Conservation (phyloP, 1,140 invertebrate genomes). For the Conus ventricosus region DNA sequence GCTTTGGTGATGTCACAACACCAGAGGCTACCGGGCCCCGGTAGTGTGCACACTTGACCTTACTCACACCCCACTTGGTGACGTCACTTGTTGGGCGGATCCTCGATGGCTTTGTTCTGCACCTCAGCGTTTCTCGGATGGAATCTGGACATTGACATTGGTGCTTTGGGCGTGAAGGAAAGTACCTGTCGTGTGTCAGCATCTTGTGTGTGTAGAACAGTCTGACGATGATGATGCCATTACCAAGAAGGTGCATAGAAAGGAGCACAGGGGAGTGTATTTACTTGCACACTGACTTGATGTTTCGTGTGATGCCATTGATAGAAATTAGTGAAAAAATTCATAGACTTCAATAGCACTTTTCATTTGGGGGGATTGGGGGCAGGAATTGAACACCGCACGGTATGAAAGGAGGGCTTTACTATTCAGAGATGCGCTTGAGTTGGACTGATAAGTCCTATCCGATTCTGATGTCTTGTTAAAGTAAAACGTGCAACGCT, state of each 20-base stretch:
- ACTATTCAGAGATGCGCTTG: background rate
- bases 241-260: background rate
- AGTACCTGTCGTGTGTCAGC: background rate
- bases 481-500: background rate
- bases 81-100: background rate
- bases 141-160: background rate
- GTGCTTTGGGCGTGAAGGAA: background rate
- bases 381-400: background rate
- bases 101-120: background rate
- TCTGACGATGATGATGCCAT: background rate
- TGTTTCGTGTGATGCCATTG: slow-evolving; percentile 6
- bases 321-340: background rate
- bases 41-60: background rate
- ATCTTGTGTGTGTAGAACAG: background rate
- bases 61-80: background rate
- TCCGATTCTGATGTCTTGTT: background rate
- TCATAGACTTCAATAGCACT: background rate
- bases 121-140: background rate
- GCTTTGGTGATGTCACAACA: background rate
- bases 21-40: background rate
- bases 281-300: background rate
- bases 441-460: background rate
- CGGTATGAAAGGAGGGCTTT: background rate
- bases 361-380: background rate
- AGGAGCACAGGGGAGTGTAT: background rate